Evolutionary conservation across 2,797 vertebrate genomes (phyloP).

Genomic region (Galago senegalensis): DNA sequence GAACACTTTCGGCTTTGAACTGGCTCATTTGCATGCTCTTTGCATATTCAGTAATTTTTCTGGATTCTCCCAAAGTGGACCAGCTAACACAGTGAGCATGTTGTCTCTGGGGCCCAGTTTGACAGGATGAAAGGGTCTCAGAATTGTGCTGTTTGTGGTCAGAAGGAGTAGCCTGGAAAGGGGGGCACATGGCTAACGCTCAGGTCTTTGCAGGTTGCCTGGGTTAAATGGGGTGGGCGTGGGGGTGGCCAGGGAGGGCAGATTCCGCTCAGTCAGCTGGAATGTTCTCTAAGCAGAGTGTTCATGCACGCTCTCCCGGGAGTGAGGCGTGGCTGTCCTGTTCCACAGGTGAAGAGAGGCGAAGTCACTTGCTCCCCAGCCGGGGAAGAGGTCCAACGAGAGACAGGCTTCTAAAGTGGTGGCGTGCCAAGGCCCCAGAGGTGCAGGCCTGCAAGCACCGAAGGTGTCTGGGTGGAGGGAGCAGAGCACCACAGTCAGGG

Average conservation of each 20-base stretch:
- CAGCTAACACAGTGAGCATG: slow-evolving; percentile 40
- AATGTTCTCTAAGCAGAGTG: neutral
- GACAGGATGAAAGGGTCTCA: slow-evolving; percentile 11
- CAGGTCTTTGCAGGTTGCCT: neutral
- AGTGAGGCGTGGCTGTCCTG: neutral
- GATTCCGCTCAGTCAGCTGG: neutral
- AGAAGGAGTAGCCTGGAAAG: neutral
- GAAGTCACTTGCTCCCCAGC: neutral
- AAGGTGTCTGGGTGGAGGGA: neutral
- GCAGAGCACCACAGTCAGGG: neutral
- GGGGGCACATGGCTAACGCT: neutral
- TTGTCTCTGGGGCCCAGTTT: neutral
- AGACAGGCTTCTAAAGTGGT: neutral
- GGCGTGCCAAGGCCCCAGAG: neutral
- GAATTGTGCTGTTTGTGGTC: neutral
- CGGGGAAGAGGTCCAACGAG: neutral
- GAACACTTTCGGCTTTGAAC: neutral
- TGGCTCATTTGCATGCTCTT: slow-evolving; percentile 65
- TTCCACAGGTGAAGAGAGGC: too few relatives aligned
- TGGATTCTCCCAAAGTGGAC: slow-evolving; percentile 35
- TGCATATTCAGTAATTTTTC: slow-evolving; percentile 62
- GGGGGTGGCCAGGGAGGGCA: neutral
- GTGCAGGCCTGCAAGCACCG: rapidly evolving
- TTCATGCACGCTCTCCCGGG: rapidly evolving
- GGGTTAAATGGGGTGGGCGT: neutral